These are phyloP conservation scores for Nemapogon koenigi DNA, from an alignment of 2,888 invertebrate species.

Conservation along the genomic window DNA sequence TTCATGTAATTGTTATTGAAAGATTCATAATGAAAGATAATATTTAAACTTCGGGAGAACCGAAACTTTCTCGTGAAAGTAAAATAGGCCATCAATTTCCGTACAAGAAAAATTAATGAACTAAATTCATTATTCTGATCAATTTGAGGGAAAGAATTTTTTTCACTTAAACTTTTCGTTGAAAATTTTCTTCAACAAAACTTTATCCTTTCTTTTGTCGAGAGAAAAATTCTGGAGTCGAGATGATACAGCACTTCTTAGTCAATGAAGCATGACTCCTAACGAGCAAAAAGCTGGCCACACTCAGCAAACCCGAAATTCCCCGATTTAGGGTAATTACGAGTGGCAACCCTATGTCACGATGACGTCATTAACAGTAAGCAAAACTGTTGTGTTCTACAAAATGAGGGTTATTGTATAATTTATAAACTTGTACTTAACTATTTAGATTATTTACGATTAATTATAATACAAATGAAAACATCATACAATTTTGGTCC, in stretches of 20 bases:
- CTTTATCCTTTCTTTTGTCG: constrained; percentile 1
- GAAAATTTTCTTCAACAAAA: constrained; percentile 4
- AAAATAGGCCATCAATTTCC: constrained; percentile 6
- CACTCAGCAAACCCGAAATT: constrained; percentile 44
- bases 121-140: background rate
- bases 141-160: constrained; percentile 4
- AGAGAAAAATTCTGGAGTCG: background rate
- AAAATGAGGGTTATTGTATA: too few species aligned
- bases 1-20: too few species aligned
- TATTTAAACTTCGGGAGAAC: too few species aligned
- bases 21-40: too few species aligned
- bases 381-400: constrained; percentile 51
- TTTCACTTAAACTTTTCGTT: background rate
- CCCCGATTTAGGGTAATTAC: constrained; percentile 59
- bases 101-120: constrained; percentile 4
- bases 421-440: too few species aligned
- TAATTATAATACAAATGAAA: too few species aligned
- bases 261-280: constrained; percentile 17
- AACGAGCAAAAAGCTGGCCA: constrained; percentile 53
- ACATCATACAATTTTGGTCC: too few species aligned
- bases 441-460: too few species aligned
- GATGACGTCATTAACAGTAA: constrained; percentile 55
- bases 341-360: constrained; percentile 46
- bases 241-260: constrained; percentile 2
- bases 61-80: too few species aligned